These are phyloP conservation scores for Atrina japonica DNA, from an alignment of 2,888 invertebrate species.

Conservation along the genomic window DNA sequence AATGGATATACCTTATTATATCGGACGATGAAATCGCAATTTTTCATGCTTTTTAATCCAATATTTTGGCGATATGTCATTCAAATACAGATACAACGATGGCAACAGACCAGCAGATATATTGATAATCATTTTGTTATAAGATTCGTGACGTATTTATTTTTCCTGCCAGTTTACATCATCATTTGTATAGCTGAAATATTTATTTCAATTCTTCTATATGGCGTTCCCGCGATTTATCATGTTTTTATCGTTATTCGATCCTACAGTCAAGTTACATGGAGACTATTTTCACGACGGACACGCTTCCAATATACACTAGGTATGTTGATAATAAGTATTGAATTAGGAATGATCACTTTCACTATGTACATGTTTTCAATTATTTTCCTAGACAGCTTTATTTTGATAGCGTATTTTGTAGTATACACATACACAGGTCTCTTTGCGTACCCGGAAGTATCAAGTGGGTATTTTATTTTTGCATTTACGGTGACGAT, in stretches of 20 bases:
- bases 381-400: slow-evolving; percentile 54
- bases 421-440: slow-evolving; percentile 56
- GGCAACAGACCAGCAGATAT: not conserved
- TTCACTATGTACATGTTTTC: slow-evolving; percentile 52
- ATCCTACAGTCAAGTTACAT: slow-evolving; percentile 39
- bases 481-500: slow-evolving; percentile 49
- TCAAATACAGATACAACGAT: slow-evolving; percentile 34
- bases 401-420: slow-evolving; percentile 46
- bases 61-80: slow-evolving; percentile 48
- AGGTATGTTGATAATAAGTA: no score
- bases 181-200: slow-evolving; percentile 42
- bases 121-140: not conserved
- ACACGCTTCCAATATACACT: not conserved
- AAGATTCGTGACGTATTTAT: not conserved
- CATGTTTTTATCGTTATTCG: slow-evolving; percentile 36
- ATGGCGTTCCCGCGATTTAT: slow-evolving; percentile 49
- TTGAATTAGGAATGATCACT: slow-evolving; percentile 14
- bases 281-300: slow-evolving; percentile 2
- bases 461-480: slow-evolving; percentile 52
- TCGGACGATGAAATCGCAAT: slow-evolving; percentile 39
- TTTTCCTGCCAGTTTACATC: slow-evolving; percentile 40
- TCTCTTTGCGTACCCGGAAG: slow-evolving; percentile 51
- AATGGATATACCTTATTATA: slow-evolving; percentile 44
- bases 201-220: slow-evolving; percentile 28
- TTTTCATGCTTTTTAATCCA: slow-evolving; percentile 50